Evolutionary conservation across 2,888 invertebrate species (phyloP), one percentile per base, ranked within the genome.

Genomic region (Onthophagus sagittarius): DNA sequence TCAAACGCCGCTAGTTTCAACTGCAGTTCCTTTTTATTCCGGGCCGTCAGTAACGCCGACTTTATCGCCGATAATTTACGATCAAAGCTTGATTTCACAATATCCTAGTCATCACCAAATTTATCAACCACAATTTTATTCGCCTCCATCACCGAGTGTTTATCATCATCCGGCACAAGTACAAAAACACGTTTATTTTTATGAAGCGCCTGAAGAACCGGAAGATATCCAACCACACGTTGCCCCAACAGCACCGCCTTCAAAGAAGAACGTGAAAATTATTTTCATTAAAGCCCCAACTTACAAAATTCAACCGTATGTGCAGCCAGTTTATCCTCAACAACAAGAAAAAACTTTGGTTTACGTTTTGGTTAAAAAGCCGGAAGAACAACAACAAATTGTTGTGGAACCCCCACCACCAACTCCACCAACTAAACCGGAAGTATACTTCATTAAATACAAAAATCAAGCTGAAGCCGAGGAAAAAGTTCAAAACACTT

Each of bases 371-470:
- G 83, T 83, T 14, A 85, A 84, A 78, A 83, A 83, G 77, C 95
- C 94, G 81, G 94, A 95, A 82, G 93, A 94, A 76, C 91, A 91
- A 77, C 93, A 91, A 78, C 92, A 94, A 80, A 91, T 94, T 84
- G 87, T 89, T 79, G 90, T 94, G 79, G 94, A 93, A 71, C 90
- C 92, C 9, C 87, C 91, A 23, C 89, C 91, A 3, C 93, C 94
- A 71, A 93, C 93, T 72, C 91, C 92, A 82, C 94, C 94, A 77
- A 90, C 92, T 83, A 95, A 95, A 88, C 95, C 95, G 73, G 94
- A 95, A 87, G 95, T 94, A 76, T 94, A 93, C 90, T 95, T 94
- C 89, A 94, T 93, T 88, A 91, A 92, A 79, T 93, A 93, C 89
- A 93, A 92, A 87, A 77, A 77, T 14, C 79, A 80, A 73, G 77